These are phyloP conservation scores for Amiota minor DNA, from an alignment of 2,888 invertebrate genomes.

Conservation along the genomic window DNA sequence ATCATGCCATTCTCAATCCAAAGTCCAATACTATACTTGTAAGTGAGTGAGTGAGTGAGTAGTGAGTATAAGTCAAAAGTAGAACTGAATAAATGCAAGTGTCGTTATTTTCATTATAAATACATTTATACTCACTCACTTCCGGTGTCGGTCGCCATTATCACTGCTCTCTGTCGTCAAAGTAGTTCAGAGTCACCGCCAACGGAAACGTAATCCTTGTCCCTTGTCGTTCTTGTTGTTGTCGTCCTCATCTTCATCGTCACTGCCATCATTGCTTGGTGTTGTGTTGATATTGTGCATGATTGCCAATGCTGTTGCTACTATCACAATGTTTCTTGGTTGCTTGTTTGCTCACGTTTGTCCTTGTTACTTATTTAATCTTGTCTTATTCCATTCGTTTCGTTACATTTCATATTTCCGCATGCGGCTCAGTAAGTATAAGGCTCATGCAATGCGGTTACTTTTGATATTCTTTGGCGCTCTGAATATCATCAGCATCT, in stretches of 20 bases:
- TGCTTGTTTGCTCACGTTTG: not conserved
- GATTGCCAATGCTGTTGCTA: conserved; percentile 10
- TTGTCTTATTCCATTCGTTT: conserved; percentile 32
- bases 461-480: conserved; percentile 61
- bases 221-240: conserved; percentile 59
- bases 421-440: conserved; percentile 32
- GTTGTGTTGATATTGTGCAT: not conserved
- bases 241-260: not conserved
- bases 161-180: conserved; percentile 42
- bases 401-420: conserved; percentile 59
- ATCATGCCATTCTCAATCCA: no score
- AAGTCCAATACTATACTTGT: not conserved
- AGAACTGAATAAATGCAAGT: not conserved
- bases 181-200: conserved; percentile 50
- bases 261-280: not conserved
- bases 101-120: conserved; percentile 46
- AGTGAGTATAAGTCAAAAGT: not conserved
- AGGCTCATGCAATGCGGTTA: conserved; percentile 44
- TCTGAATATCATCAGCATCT: conserved; percentile 33
- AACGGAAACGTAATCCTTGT: conserved; percentile 66
- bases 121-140: conserved; percentile 57
- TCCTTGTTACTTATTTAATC: conserved; percentile 30
- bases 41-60: not conserved
- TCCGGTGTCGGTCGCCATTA: conserved; percentile 58
- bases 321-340: conserved; percentile 1